These are phyloP conservation scores for Recurvirostra avosetta DNA, from an alignment of 2,113 vertebrate genomes.

Conservation along the genomic window DNA sequence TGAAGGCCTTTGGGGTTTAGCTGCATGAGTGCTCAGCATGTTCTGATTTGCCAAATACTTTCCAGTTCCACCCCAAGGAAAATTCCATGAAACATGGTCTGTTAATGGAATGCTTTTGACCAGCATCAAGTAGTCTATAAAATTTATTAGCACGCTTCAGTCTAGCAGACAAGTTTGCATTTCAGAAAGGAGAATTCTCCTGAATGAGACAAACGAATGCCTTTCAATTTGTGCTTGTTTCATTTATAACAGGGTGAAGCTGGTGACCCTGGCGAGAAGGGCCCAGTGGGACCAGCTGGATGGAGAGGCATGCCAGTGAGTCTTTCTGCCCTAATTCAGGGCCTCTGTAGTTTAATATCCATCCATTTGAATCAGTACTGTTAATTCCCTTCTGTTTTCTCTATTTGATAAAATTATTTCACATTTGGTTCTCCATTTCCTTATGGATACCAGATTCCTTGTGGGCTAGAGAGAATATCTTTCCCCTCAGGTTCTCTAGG, in stretches of 20 bases:
- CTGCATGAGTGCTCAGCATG: not conserved
- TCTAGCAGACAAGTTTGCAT: not conserved
- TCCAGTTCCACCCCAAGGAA: not conserved
- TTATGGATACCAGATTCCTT: not conserved
- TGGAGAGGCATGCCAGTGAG: constrained; percentile 78
- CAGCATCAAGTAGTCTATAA: not conserved
- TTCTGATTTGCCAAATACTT: not conserved
- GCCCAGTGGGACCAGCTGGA: constrained; percentile 71
- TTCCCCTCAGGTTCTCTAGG: not conserved
- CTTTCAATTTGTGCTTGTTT: not conserved
- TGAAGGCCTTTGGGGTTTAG: not conserved
- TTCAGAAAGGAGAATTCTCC: not conserved
- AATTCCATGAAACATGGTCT: not conserved
- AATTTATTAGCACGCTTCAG: not conserved
- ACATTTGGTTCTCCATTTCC: not conserved
- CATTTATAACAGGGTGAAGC: constrained; percentile 77
- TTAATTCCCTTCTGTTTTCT: not conserved
- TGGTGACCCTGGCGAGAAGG: constrained; percentile 75
- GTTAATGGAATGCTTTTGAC: not conserved
- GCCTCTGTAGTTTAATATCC: not conserved
- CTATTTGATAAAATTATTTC: not conserved
- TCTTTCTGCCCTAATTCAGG: not conserved
- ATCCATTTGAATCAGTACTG: not conserved
- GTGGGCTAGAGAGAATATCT: not conserved
- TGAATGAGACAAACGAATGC: not conserved